A percentile compares a stretch with the other conserved stretches of the same genome.
These are phyloP conservation scores for Chrysodeixis includens DNA, from an alignment of 2,888 invertebrate species.

Conservation along the genomic window DNA sequence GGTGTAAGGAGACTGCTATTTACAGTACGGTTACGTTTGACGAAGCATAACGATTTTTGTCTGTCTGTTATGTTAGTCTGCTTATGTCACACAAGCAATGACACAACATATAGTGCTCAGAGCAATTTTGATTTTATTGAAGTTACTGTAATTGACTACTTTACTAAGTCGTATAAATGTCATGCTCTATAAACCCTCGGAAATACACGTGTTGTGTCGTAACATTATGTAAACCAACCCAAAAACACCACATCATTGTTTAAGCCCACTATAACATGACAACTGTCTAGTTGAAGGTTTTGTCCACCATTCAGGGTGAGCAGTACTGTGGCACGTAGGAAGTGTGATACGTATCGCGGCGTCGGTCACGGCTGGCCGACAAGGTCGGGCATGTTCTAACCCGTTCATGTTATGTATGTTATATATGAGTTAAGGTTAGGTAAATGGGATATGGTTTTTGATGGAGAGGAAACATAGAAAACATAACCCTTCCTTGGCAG, in stretches of 20 bases:
- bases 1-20: no score
- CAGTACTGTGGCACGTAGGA: slow-evolving; percentile 1
- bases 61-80: no score
- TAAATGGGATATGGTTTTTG: no score
- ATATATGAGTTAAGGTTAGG: not conserved
- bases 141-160: no score
- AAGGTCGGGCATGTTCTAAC: slow-evolving; percentile 29
- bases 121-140: no score
- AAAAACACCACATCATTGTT: not conserved
- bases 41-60: no score
- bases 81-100: no score
- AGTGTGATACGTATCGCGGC: slow-evolving; percentile 15
- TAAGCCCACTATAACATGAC: not conserved
- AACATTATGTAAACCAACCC: not conserved
- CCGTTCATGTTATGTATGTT: not conserved
- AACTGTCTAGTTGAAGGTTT: not conserved
- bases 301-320: not conserved
- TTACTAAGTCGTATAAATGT: no score
- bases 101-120: no score
- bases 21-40: no score
- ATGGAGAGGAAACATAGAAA: no score
- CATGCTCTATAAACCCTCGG: not conserved
- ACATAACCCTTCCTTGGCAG: no score
- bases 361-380: slow-evolving; percentile 33
- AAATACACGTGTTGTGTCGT: not conserved